These are phyloP conservation scores for Vultur gryphus DNA, from an alignment of 2,797 vertebrate genomes.

Conservation along the genomic window DNA sequence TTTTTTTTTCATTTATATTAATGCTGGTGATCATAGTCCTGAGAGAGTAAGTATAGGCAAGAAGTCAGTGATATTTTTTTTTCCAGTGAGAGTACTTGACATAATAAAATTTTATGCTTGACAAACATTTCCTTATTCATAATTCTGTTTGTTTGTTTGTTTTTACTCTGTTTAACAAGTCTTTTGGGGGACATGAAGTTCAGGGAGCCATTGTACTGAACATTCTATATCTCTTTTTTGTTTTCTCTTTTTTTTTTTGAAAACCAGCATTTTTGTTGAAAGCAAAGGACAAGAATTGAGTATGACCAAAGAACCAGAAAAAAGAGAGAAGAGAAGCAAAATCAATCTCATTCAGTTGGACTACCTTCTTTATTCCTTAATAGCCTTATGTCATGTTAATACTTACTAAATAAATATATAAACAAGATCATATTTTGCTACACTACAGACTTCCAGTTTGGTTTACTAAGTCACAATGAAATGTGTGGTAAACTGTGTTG, in stretches of 20 bases:
- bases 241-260: neutral
- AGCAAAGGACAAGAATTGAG: neutral
- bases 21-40: neutral
- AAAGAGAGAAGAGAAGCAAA: neutral
- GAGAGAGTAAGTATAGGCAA: neutral
- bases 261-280: neutral
- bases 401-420: neutral
- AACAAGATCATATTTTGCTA: neutral
- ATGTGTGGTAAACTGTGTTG: neutral
- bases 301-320: neutral
- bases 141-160: neutral
- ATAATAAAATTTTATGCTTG: neutral
- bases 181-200: neutral
- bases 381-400: neutral
- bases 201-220: neutral
- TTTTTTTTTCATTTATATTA: neutral
- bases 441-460: neutral
- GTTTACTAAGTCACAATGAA: neutral
- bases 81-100: neutral
- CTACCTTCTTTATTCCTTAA: neutral
- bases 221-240: accelerated
- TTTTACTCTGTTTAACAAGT: neutral
- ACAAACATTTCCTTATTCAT: neutral
- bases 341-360: neutral
- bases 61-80: neutral